Conservation (phyloP, 2,797 vertebrate genomes). For the Manis javanica region DNA sequence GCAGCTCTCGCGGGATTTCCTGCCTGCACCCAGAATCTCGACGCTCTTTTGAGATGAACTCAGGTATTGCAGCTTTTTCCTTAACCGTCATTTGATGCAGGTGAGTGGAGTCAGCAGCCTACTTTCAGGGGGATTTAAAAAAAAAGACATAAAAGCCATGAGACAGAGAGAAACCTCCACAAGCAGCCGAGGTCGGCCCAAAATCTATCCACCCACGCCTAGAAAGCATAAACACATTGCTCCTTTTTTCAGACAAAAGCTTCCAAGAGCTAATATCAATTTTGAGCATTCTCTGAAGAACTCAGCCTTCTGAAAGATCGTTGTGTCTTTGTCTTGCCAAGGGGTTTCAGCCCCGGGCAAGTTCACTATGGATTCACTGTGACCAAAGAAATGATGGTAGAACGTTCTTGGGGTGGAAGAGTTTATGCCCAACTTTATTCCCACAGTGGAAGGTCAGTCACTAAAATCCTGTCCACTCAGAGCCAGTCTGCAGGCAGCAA, state of each 20-base stretch:
- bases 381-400: no score
- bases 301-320: neutral
- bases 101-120: conserved; percentile 68
- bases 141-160: neutral
- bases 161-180: neutral
- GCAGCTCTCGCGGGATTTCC: conserved; percentile 65
- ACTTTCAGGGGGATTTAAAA: neutral
- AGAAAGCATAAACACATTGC: neutral
- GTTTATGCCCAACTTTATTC: no score
- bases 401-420: no score
- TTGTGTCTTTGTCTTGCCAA: no score
- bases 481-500: no score
- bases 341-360: no score
- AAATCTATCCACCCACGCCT: neutral
- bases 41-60: conserved; percentile 60
- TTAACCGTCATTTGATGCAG: neutral
- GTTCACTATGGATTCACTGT: no score
- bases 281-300: neutral
- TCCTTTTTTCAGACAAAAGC: neutral
- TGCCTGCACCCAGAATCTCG: conserved; percentile 70
- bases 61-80: conserved; percentile 57
- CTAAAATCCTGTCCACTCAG: no score
- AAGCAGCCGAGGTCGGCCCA: neutral
- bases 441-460: no score
- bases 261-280: neutral